A percentile compares a stretch with the other conserved stretches of the same genome.
Evolutionary conservation across 1,140 invertebrate genomes (phyloP).

Genomic region (Chironomus striatipennis): DNA sequence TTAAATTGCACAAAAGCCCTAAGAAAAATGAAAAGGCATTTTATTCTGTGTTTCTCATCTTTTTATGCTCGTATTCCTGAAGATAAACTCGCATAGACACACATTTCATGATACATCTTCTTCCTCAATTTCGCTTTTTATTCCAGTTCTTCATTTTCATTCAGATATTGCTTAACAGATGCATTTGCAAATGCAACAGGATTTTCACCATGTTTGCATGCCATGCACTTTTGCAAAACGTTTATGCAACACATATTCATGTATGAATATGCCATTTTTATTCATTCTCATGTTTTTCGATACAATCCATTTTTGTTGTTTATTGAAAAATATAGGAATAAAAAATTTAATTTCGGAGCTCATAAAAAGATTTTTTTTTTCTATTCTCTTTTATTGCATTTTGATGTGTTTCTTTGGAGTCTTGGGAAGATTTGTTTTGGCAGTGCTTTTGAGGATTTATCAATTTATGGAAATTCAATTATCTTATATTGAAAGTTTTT

Average conservation of each 20-base stretch:
- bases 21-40: slow-evolving; percentile 7
- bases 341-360: neutral
- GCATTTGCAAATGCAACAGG: slow-evolving; percentile 5
- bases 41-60: neutral
- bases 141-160: too few species aligned
- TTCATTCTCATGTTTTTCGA: neutral
- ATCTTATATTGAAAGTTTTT: too few species aligned
- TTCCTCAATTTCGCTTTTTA: too few species aligned
- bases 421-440: too few species aligned
- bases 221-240: neutral
- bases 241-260: neutral
- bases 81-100: too few species aligned
- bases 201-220: neutral
- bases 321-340: neutral
- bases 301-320: neutral
- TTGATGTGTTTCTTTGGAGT: too few species aligned
- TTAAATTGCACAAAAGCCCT: slow-evolving; percentile 2
- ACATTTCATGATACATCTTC: too few species aligned
- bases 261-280: neutral
- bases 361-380: neutral
- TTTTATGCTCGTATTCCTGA: too few species aligned
- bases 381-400: neutral
- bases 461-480: too few species aligned
- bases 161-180: neutral
- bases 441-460: too few species aligned